Percentiles rank a stretch among this genome's conserved stretches.
Conservation (phyloP, 1,140 invertebrate genomes). For the Saccostrea echinata region DNA sequence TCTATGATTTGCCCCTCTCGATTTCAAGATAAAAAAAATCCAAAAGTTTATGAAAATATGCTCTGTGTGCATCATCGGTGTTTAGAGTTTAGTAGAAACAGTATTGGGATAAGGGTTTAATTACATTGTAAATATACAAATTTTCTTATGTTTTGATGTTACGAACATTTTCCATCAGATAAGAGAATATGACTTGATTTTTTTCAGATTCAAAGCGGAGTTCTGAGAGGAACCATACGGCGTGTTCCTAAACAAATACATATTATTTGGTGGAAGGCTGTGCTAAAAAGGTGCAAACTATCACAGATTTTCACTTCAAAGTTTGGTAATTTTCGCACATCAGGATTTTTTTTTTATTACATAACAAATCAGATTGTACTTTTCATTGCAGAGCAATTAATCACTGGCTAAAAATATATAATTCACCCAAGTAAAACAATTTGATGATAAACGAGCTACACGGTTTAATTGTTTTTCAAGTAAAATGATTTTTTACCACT, state of each 20-base stretch:
- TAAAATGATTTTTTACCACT: background rate
- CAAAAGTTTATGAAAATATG: background rate
- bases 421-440: conserved; percentile 24
- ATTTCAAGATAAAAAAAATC: conserved; percentile 18
- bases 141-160: conserved; percentile 34
- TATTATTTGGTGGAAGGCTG: conserved; percentile 2
- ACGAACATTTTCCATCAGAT: conserved; percentile 23
- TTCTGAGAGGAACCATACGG: conserved; percentile 8
- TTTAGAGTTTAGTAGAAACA: background rate
- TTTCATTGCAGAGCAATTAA: conserved; percentile 15
- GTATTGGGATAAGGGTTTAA: background rate
- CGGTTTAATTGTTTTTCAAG: conserved; percentile 23
- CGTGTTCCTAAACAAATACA: background rate
- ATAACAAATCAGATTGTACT: conserved; percentile 24
- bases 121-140: conserved; percentile 30
- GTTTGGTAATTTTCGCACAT: conserved; percentile 20
- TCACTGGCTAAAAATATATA: conserved; percentile 14
- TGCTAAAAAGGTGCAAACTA: background rate
- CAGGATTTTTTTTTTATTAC: conserved; percentile 7
- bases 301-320: conserved; percentile 8
- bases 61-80: background rate
- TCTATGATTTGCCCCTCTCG: conserved; percentile 23
- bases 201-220: conserved; percentile 22
- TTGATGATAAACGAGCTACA: conserved; percentile 17
- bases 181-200: conserved; percentile 6